Evolutionary conservation across 1,140 invertebrate species (phyloP), one percentile per base, ranked within the genome.

Genomic region (Frieseomelitta varia): DNA sequence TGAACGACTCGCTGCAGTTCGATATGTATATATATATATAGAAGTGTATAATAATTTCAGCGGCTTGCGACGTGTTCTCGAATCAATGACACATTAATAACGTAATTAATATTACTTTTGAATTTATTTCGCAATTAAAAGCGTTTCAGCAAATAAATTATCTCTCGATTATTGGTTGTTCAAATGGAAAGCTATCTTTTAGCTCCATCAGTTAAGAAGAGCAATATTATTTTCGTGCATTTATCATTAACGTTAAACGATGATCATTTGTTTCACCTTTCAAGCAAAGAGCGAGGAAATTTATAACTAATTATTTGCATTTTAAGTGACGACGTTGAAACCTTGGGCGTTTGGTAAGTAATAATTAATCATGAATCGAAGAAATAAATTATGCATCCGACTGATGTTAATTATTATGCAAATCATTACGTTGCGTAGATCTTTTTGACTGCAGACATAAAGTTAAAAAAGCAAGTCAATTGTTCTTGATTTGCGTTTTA

Each of bases 211-310:
- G 24, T 68, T 21, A 12, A 39, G 34, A 0, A 39, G 19, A 11
- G 2, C 8, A 12, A 21, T 14, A 21, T 68, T 39, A 69, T 69
- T 69, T 69, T 21, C 21, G 4, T 21, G 19, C 3, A 39, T 39
- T 69, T 69, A 69, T 69, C 34, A 24, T 69, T 69, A 39, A 39
- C 19, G 39, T 68, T 39, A 68, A 68, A 68, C 34, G 65, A 30
- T 39, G 6, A 47, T 30, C 34, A 69, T 24, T 69, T 12, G 21
- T 69, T 39, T 39, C 11, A 24, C 11, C 21, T 4, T 39, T 1
- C 4, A 61, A 12, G n/a, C 4, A 14, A n/a, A 27, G 10, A 1
- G 15, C 15, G 17, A 34, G 19, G 65, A 67, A 30, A 67, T 30
- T 67, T 67, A 67, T 67, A 19, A 67, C 27, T 3, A 27, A 67